Evolutionary conservation across 2,888 invertebrate species (phyloP).

Genomic region (Temnothorax ravouxi): DNA sequence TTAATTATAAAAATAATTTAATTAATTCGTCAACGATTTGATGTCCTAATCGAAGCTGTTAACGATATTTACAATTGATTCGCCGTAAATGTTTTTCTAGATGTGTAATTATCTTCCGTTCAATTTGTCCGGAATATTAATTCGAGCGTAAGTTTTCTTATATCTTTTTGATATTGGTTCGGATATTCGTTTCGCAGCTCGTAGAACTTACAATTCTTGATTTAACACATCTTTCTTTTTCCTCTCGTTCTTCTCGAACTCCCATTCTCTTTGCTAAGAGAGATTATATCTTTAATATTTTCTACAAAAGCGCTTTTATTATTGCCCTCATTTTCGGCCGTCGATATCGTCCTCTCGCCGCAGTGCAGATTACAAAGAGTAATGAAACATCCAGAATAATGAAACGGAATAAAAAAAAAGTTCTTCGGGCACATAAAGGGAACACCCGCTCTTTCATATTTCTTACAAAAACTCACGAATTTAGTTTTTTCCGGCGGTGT

Average conservation of each 20-base stretch:
- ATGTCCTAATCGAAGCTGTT: neutral
- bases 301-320: slow-evolving; percentile 45
- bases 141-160: slow-evolving; percentile 8
- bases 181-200: neutral
- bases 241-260: neutral
- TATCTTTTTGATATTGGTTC: neutral
- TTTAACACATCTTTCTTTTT: slow-evolving; percentile 2
- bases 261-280: slow-evolving; percentile 8
- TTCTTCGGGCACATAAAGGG: slow-evolving; percentile 12
- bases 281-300: slow-evolving; percentile 53
- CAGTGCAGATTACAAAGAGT: slow-evolving; percentile 32
- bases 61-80: slow-evolving; percentile 9
- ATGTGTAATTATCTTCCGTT: neutral
- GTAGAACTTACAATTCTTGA: slow-evolving; percentile 1
- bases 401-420: slow-evolving; percentile 27
- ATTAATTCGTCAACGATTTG: slow-evolving; percentile 27
- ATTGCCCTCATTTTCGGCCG: slow-evolving; percentile 42
- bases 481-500: slow-evolving; percentile 11
- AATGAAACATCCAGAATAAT: slow-evolving; percentile 51
- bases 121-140: slow-evolving; percentile 1
- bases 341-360: slow-evolving; percentile 40
- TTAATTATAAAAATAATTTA: slow-evolving; percentile 49
- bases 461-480: slow-evolving; percentile 45
- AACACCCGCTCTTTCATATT: slow-evolving; percentile 23
- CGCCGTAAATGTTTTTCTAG: neutral